Conservation (phyloP, 2,113 vertebrate species). For the Oncorhynchus nerka region DNA sequence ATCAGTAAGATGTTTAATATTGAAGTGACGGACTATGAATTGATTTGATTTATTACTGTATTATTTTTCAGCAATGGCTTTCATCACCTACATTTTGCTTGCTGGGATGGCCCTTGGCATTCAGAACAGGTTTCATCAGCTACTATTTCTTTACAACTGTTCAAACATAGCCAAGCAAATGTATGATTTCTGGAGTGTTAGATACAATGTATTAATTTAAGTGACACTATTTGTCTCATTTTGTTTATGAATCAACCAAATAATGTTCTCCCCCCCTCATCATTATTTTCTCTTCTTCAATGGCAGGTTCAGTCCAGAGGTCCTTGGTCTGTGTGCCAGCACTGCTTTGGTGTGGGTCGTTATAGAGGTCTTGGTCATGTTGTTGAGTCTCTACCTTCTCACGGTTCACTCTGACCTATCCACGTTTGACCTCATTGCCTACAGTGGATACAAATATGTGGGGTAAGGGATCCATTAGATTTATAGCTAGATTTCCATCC, state of each 20-base stretch:
- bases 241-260: not conserved
- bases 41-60: slow-evolving; percentile 4
- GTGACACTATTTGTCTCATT: not conserved
- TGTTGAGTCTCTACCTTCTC: slow-evolving; percentile 82
- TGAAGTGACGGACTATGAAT: not conserved
- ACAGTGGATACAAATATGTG: slow-evolving; percentile 91
- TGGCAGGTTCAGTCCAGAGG: slow-evolving; percentile 86
- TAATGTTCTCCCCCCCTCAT: not conserved
- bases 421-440: slow-evolving; percentile 86
- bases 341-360: slow-evolving; percentile 86
- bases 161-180: no score
- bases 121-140: slow-evolving; percentile 77
- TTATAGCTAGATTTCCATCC: no score
- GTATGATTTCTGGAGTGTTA: not conserved
- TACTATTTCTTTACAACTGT: no score
- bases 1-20: not conserved
- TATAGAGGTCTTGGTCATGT: slow-evolving; percentile 84
- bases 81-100: slow-evolving; percentile 87
- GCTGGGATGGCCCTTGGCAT: slow-evolving; percentile 88
- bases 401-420: slow-evolving; percentile 83
- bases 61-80: slow-evolving; percentile 82
- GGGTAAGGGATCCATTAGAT: slow-evolving; percentile 70
- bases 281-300: not conserved
- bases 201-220: not conserved
- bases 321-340: slow-evolving; percentile 86